These are phyloP conservation scores for Lathronympha strigana DNA, from an alignment of 2,888 invertebrate genomes.

Conservation along the genomic window DNA sequence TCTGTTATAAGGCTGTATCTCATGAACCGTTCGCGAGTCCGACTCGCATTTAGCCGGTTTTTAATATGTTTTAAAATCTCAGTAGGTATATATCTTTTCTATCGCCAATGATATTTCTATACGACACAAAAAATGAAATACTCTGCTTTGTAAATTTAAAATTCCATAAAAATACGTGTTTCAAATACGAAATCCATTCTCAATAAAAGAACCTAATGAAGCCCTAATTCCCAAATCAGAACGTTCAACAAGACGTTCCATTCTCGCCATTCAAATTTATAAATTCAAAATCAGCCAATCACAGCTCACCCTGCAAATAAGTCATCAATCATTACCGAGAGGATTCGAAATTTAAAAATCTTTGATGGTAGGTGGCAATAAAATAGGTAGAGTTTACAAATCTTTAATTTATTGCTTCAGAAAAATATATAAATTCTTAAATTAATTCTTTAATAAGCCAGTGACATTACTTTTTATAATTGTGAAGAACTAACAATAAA, in stretches of 20 bases:
- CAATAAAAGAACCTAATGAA: slow-evolving; percentile 37
- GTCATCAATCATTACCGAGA: slow-evolving; percentile 64
- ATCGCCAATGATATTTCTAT: background rate
- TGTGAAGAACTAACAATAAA: no score
- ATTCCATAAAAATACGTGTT: slow-evolving; percentile 24
- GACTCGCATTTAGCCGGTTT: no score
- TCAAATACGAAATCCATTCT: slow-evolving; percentile 32
- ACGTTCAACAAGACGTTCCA: slow-evolving; percentile 51
- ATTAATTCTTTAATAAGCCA: no score
- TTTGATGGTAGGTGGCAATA: slow-evolving; percentile 7
- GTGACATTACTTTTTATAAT: no score
- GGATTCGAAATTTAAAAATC: slow-evolving; percentile 49
- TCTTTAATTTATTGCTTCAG: background rate
- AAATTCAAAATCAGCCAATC: slow-evolving; percentile 71
- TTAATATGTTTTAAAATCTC: no score
- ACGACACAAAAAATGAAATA: background rate
- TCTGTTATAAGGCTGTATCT: no score
- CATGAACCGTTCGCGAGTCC: no score
- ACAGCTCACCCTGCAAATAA: slow-evolving; percentile 59
- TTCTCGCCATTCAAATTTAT: slow-evolving; percentile 55
- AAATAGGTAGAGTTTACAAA: background rate
- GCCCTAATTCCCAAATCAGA: slow-evolving; percentile 56
- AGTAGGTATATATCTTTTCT: no score
- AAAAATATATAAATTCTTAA: background rate
- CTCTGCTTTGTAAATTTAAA: background rate